Evolutionary conservation across 2,113 vertebrate genomes (phyloP).

Genomic region (Narcine bancroftii): DNA sequence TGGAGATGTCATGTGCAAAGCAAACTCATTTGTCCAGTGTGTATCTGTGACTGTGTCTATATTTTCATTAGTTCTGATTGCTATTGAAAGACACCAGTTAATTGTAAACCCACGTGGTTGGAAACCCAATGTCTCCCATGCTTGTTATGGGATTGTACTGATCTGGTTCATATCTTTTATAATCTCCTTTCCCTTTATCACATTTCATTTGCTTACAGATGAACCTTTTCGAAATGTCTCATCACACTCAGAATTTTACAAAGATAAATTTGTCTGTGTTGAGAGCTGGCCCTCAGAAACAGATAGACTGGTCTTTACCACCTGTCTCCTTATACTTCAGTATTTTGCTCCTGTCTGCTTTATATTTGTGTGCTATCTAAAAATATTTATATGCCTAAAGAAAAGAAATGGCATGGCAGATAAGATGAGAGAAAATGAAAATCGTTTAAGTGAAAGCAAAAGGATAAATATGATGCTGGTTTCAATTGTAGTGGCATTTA

Average conservation of each 20-base stretch:
- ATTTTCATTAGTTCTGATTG: constrained; percentile 60
- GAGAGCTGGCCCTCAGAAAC: constrained; percentile 54
- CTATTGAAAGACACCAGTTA: constrained; percentile 57
- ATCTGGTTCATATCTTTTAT: constrained; percentile 55
- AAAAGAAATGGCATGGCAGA: constrained; percentile 49
- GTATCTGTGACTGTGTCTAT: constrained; percentile 57
- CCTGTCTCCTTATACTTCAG: constrained; percentile 55
- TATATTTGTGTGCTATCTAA: constrained; percentile 61
- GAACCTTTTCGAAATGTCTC: constrained; percentile 58
- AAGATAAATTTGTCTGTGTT: constrained; percentile 50
- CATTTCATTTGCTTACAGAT: constrained; percentile 55
- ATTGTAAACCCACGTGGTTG: constrained; percentile 61
- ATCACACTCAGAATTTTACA: constrained; percentile 48
- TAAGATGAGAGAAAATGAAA: constrained; percentile 49
- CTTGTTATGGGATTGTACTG: constrained; percentile 54
- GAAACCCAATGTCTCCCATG: constrained; percentile 55
- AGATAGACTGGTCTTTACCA: constrained; percentile 57
- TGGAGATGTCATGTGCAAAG: constrained; percentile 58
- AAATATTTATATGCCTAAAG: constrained; percentile 52
- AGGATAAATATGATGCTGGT: constrained; percentile 56
- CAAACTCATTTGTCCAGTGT: constrained; percentile 55
- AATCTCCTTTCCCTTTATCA: constrained; percentile 54
- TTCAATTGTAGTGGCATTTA: constrained; percentile 56
- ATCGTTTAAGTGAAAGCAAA: constrained; percentile 51
- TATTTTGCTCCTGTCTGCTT: constrained; percentile 59